Base-by-base conservation (phyloP, 2,113 vertebrate species). In the Ailurus styani region DNA sequence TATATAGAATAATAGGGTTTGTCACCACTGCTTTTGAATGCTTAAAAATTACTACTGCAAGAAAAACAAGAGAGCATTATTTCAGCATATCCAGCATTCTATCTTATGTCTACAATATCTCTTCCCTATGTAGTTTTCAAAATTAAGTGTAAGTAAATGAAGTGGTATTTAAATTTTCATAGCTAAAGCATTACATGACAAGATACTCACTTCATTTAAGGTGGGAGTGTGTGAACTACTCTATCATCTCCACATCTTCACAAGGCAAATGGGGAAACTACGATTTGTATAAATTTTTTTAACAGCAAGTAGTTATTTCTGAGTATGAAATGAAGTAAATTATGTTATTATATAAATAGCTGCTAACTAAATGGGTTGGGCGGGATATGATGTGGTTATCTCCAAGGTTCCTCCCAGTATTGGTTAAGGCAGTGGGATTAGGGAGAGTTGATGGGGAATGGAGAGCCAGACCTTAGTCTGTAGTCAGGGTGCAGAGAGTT, bases 1-100 rank as follows among this genome's bases (percentile, higher is more conserved):
- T 96, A 37, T 72, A n/a, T 70, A 70, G 20, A 50, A 94, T 90
- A 50, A 94, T 90, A 70, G 88, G 2, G 3, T 94, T 93, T 92
- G 31, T 25, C 21, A 23, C 83, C 10, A 37, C 77, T 96, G 23
- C 45, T 96, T 91, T 20, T 84, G 14, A 84, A n/a, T 84, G 6
- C 15, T 81, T 89, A 95, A 96, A 95, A 94, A 57, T 82, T 70
- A 14, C 29, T 88, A n/a, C 10, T 83, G 17, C 14, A 47, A 45
- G 47, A 11, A 27, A 62, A 79, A 47, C 11, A 5, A 57, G 12
- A 84, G 42, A 81, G 9, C 9, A 66, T 55, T 89, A 68, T 89
- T 93, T 94, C 54, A 68, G 13, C 7, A 31, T 64, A 96, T 42
- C 31, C 31, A 82, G 40, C 21, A 29, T 97, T 81, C 70, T 93